phyloP scores from a whole-genome alignment of 2,113 vertebrate genomes.

The Malurus elegans region DNA sequence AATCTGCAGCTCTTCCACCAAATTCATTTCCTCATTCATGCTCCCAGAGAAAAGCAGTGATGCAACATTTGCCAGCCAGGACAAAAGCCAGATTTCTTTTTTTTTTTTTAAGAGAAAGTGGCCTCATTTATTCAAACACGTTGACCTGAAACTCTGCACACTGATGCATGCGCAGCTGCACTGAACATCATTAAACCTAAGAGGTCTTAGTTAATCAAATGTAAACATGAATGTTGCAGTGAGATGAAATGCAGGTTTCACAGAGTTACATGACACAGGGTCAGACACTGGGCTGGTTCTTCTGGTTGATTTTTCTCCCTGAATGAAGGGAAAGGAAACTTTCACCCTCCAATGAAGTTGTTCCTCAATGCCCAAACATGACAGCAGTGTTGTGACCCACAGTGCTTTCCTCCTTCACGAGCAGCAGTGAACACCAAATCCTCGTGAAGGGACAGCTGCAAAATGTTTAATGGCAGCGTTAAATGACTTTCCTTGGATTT shows the following conservation, averaged over 20 bases:
- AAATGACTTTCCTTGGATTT: background rate
- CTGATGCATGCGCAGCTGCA: background rate
- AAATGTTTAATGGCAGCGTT: background rate
- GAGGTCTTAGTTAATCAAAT: background rate
- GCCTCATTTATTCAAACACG: conserved; percentile 18
- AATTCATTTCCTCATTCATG: background rate
- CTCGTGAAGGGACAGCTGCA: background rate
- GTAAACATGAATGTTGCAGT: conserved; percentile 44
- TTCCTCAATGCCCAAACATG: background rate
- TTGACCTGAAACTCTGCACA: background rate
- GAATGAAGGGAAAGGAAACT: background rate
- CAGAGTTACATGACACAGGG: background rate
- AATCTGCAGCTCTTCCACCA: background rate
- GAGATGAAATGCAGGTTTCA: background rate
- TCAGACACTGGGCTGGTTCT: background rate
- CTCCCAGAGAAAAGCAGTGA: background rate
- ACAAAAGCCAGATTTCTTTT: background rate
- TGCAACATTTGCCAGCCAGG: background rate
- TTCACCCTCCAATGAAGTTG: background rate
- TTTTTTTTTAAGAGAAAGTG: background rate
- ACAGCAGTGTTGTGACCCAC: background rate
- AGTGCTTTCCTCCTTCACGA: background rate
- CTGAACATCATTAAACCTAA: background rate
- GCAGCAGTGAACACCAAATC: background rate
- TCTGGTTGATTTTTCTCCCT: background rate